phyloP scores from a whole-genome alignment of 2,113 vertebrate species.

The Rhegmatorhina hoffmannsi region DNA sequence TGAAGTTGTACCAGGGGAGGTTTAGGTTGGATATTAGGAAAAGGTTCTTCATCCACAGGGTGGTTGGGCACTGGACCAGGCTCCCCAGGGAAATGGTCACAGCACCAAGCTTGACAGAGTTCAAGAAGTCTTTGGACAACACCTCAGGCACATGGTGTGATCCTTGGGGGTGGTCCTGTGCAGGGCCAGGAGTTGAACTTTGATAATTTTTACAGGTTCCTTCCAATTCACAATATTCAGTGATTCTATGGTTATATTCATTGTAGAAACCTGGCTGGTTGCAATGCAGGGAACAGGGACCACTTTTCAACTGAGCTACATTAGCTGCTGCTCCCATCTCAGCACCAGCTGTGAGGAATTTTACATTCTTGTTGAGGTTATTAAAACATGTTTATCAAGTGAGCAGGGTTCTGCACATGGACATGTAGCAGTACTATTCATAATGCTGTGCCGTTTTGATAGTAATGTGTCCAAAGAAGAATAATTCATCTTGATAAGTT shows the following conservation, averaged over 20 bases:
- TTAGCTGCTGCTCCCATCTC: not conserved
- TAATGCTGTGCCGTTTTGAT: not conserved
- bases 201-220: too few relatives aligned
- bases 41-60: not conserved
- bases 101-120: not conserved
- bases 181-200: rapidly evolving
- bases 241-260: not conserved
- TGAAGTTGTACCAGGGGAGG: rapidly evolving
- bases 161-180: not conserved
- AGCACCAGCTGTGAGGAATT: not conserved
- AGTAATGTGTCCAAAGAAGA: not conserved
- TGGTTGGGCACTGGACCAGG: not conserved
- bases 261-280: not conserved
- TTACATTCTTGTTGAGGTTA: not conserved
- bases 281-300: rapidly evolving
- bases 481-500: not conserved
- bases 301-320: not conserved
- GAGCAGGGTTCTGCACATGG: not conserved
- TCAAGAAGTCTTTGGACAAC: rapidly evolving
- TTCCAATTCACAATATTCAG: not conserved
- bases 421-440: not conserved
- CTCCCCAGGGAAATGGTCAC: not conserved
- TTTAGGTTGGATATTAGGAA: rapidly evolving
- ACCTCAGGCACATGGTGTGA: rapidly evolving
- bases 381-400: not conserved